Base-by-base conservation (phyloP, 2,797 vertebrate genomes). In the Benthosema pterotum region DNA sequence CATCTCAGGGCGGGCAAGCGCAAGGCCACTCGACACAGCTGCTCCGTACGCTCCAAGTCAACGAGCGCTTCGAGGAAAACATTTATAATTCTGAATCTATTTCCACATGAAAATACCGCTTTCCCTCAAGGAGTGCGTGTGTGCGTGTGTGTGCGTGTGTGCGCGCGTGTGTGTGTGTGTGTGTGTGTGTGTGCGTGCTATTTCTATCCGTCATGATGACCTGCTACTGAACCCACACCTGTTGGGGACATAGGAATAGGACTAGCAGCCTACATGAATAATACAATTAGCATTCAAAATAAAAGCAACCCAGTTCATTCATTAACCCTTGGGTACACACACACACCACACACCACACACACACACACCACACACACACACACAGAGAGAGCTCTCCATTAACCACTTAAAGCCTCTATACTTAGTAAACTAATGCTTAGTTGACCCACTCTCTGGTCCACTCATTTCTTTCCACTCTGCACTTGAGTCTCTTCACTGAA, bases 341-440 rank as follows among this genome's bases (percentile, higher is more conserved):
- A 45, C 43, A 45, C 43, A 45, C 43, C 14, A 12, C 14, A 12
- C 14, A 12, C 14, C 43, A 46, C 43, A 46, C 43, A 46, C 43
- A 46, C 43, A 46, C 43, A 46, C 45, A 46, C 45, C 45, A 46
- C 45, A 46, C 43, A 46, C 43, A 46, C 43, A 46, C 45, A 46
- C 45, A 46, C 45, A 46, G 13, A 46, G 13, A 46, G 13, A 46
- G 8, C 32, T 38, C 32, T 38, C 32, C 32, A 38, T 11, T 38
- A 38, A 38, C 32, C 32, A 9, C 32, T 38, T 38, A 38, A 38
- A 38, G 7, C 32, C 7, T 38, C 32, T 38, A 38, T 38, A 38
- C 32, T 38, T 38, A 38, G 32, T 38, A 38, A 38, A 38, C 32
- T 38, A 38, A 38, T 38, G 32, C 32, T 38, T 38, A 11, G 32